Evolutionary conservation across 2,797 vertebrate genomes (phyloP), one percentile per base, ranked within the genome.

Genomic region (Sus cebifrons): DNA sequence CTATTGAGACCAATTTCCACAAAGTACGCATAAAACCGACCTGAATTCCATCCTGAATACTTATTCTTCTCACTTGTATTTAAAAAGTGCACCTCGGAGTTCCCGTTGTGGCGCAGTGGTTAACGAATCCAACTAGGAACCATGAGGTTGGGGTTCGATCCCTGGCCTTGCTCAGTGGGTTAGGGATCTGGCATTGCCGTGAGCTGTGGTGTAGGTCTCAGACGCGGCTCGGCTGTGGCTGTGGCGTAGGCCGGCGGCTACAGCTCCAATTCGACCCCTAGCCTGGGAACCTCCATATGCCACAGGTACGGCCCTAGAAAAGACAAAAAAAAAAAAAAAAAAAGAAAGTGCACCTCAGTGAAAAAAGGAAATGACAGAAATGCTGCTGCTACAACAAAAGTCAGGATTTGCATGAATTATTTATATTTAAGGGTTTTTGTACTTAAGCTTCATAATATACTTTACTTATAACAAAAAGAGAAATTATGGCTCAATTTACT

Each of bases 401-500:
- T 89, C 81, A 89, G 68, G 58, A 95, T 97, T 94, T 83, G 20
- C 94, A 96, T 96, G 75, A 97, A 97, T 96, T 97, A 95, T 96
- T 96, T 97, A 97, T 85, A 40, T 78, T 90, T 88, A 94, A 97
- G 97, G 85, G 71, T 92, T 96, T 92, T 86, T 60, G 79, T 92
- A 92, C 44, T 96, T 95, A 95, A 58, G 65, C 95, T 96, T 97
- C 96, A 93, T 94, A 94, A 95, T 97, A 94, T 84, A 94, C 65
- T 93, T 86, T 81, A 94, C 77, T 96, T 98, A 96, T 49, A 97
- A 97, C 94, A 98, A 91, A 98, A 98, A 92, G 81, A 92, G 74
- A 97, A 98, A 97, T 97, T 96, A 97, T 82, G 90, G 82, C 64
- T 96, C 97, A 96, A 97, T 97, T 98, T 97, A 91, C 95, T 97